Conservation (phyloP, 2,888 invertebrate species). For the Drosophila quinaria region DNA sequence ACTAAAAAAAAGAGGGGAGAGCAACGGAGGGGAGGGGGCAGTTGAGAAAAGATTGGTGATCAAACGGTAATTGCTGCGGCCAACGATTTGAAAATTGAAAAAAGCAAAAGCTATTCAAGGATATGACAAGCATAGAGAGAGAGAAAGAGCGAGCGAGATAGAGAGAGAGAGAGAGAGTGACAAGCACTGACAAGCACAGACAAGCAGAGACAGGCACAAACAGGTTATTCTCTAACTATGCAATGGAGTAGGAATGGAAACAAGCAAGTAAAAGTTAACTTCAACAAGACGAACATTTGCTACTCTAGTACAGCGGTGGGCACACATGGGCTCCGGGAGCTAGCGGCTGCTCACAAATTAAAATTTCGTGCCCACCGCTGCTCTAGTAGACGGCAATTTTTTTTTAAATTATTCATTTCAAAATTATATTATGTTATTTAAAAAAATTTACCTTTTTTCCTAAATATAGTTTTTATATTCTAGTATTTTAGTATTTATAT, state of each 20-base stretch:
- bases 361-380: no score
- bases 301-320: not conserved
- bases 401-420: no score
- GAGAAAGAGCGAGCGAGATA: constrained; percentile 15
- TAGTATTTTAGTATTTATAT: no score
- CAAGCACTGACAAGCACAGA: not conserved
- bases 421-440: no score
- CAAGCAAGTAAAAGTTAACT: not conserved
- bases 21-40: no score
- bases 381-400: not conserved
- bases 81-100: constrained; percentile 75
- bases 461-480: no score
- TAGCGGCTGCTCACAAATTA: no score
- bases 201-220: constrained; percentile 7
- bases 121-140: constrained; percentile 22
- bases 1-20: not conserved
- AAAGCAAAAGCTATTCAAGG: constrained; percentile 44
- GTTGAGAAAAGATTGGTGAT: constrained; percentile 36
- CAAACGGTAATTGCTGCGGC: constrained; percentile 75
- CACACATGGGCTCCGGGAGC: no score
- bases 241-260: not conserved
- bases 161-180: constrained; percentile 16
- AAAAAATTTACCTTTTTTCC: no score
- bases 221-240: constrained; percentile 5
- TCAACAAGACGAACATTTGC: not conserved